Conservation (phyloP, 2,113 vertebrate genomes). For the Neodontobutis hainanensis region DNA sequence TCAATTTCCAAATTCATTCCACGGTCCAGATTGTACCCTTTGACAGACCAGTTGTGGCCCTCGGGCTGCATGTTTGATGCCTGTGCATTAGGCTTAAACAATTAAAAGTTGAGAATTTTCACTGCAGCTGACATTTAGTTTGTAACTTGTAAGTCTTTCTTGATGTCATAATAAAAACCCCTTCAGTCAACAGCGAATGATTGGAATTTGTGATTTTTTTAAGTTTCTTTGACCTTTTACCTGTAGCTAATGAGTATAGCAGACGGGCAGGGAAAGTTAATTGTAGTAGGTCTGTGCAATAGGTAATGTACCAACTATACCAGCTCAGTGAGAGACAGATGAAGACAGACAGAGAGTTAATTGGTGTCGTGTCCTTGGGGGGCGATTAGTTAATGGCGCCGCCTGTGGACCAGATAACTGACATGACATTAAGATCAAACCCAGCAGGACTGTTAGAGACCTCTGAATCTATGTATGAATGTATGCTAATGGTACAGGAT, state of each 20-base stretch:
- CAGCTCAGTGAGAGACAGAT: conserved; percentile 26
- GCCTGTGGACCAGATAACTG: conserved; percentile 64
- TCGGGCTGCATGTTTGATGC: too few species aligned
- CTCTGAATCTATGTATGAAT: not conserved
- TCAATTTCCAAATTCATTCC: too few species aligned
- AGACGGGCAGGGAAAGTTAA: conserved; percentile 7
- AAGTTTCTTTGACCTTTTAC: conserved; percentile 5
- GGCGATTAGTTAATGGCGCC: conserved; percentile 58
- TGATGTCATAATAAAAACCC: too few species aligned
- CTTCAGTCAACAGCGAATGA: too few species aligned
- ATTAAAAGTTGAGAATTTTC: too few species aligned
- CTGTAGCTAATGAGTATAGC: not conserved
- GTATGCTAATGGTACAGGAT: not conserved
- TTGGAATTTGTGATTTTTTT: not conserved
- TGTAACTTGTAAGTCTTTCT: too few species aligned
- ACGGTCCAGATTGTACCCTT: too few species aligned
- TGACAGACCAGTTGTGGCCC: too few species aligned
- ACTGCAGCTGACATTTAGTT: too few species aligned
- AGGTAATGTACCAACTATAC: conserved; percentile 21
- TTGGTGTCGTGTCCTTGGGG: conserved; percentile 45
- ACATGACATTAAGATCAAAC: conserved; percentile 66
- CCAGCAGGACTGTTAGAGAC: conserved; percentile 2
- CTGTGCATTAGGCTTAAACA: too few species aligned
- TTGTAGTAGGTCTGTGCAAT: conserved; percentile 25
- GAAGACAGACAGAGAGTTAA: conserved; percentile 32